phyloP scores from a whole-genome alignment of 1,140 invertebrate genomes.

The Tribolium castaneum region DNA sequence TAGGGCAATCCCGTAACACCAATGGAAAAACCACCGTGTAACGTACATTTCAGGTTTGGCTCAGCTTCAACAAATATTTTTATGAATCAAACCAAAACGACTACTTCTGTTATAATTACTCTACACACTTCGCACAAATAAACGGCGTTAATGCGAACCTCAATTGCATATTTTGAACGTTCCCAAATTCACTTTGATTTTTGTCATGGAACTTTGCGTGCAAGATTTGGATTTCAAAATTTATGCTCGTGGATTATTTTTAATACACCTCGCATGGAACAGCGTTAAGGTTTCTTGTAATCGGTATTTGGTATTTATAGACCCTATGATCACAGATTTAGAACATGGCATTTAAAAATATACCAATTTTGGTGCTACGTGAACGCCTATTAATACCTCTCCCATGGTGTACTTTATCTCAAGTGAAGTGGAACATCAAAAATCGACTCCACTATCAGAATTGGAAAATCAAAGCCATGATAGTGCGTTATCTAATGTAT shows the following conservation, averaged over 20 bases:
- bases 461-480: neutral
- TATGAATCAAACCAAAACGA: conserved; percentile 35
- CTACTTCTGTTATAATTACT: conserved; percentile 27
- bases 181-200: conserved; percentile 7
- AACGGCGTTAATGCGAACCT: neutral
- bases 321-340: conserved; percentile 6
- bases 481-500: neutral
- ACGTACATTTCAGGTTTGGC: conserved; percentile 25
- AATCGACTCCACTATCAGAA: neutral
- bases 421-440: neutral
- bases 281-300: neutral
- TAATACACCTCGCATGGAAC: neutral
- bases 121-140: conserved; percentile 25
- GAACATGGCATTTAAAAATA: conserved; percentile 14
- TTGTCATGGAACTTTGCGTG: conserved; percentile 14
- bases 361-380: neutral
- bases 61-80: conserved; percentile 37
- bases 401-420: neutral
- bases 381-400: neutral
- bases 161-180: neutral
- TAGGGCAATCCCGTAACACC: no score
- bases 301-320: conserved; percentile 13
- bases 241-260: neutral
- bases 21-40: conserved; percentile 37
- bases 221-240: neutral